Evolutionary conservation across 2,888 invertebrate species (phyloP).

Genomic region (Rotaria magnacalcarata): DNA sequence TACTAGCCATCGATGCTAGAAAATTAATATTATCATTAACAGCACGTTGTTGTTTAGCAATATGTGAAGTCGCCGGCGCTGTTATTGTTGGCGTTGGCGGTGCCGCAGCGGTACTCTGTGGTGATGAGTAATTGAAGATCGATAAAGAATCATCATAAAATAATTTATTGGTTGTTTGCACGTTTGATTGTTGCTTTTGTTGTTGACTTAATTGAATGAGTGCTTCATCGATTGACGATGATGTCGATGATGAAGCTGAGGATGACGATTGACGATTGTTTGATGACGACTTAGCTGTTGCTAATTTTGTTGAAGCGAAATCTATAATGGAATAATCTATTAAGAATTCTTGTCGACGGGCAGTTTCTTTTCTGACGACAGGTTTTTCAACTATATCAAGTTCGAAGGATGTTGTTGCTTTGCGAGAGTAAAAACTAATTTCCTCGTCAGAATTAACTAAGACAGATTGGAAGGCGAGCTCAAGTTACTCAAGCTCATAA

Average conservation of each 20-base stretch:
- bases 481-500: too few species aligned
- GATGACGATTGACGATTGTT: neutral
- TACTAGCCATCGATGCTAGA: neutral
- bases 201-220: conserved; percentile 22
- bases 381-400: too few species aligned
- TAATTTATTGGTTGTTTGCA: neutral
- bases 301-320: neutral
- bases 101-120: neutral
- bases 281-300: neutral
- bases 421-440: too few species aligned
- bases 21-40: conserved; percentile 7
- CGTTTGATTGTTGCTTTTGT: neutral
- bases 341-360: too few species aligned
- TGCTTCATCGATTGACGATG: neutral
- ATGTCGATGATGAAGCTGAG: conserved; percentile 7
- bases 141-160: neutral
- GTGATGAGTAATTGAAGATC: neutral
- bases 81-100: neutral
- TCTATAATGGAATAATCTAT: neutral
- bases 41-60: conserved; percentile 21
- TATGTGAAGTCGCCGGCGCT: neutral
- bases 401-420: too few species aligned
- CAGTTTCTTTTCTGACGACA: too few species aligned
- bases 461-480: too few species aligned
- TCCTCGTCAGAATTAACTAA: too few species aligned